Base-by-base conservation (phyloP, 2,113 vertebrate species). In the Myotis yumanensis region DNA sequence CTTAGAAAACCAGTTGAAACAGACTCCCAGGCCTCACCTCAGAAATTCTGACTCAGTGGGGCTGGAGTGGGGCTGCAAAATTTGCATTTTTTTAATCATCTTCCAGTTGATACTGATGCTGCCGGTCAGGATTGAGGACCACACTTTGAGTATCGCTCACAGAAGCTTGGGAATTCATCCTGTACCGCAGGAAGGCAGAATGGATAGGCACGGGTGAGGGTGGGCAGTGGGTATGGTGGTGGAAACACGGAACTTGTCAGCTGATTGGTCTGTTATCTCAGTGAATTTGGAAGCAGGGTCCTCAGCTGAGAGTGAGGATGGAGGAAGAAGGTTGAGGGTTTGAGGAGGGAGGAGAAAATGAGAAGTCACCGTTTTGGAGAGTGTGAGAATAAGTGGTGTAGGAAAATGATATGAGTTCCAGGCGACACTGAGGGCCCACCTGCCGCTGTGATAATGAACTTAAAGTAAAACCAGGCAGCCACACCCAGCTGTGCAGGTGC, bases 221-320 rank as follows among this genome's bases (percentile, higher is more conserved):
- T 20, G 40, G 30, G 46, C 3, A 5, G 25, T 15, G 28, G 68
- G 3, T 15, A 1, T 2, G 1, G 7, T n/a, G 32, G 8, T 46
- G 2, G 64, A 51, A 28, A 52, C 6, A 4, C 0, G 8, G 48
- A 51, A 48, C 5, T 20, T 48, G 32, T 35, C 22, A 51, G 54
- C 32, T 66, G 30, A 40, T 14, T 73, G 22, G 59, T 66, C 51
- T 30, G 0, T 43, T 28, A 52, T 32, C 77, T 76, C 71, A 43
- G 16, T 43, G 66, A 69, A 20, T 64, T 30, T 68, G 80, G 48
- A 59, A 73, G 37, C 57, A 32, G 59, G 37, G 52, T 32, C 73
- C 76, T 64, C 72, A 79, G 40, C 32, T 35, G 32, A 59, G 69
- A 30, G 52, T 64, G 37, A 68, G 12, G 40, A 20, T 16, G 3